A percentile compares a stretch with the other conserved stretches of the same genome.
These are phyloP conservation scores for Rhinolophus ferrumequinum DNA, from an alignment of 2,113 vertebrate species.

Conservation along the genomic window DNA sequence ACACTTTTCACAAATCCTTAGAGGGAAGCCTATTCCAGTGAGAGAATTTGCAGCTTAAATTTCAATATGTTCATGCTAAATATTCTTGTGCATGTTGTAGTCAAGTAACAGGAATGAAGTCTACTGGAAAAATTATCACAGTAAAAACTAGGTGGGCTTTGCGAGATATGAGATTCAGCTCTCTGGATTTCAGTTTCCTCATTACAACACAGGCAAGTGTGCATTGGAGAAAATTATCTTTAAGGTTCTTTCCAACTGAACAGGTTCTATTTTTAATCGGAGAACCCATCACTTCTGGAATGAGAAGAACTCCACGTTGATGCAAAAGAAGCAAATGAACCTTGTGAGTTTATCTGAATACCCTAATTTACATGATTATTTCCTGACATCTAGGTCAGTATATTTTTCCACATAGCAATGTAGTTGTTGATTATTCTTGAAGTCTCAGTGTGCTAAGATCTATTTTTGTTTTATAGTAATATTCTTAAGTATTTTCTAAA, in stretches of 20 bases:
- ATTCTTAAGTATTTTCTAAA: background rate
- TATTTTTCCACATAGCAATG: background rate
- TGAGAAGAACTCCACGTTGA: background rate
- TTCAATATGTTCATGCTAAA: background rate
- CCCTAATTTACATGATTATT: background rate
- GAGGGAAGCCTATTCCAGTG: background rate
- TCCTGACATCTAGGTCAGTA: background rate
- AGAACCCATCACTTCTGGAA: background rate
- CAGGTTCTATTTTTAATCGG: background rate
- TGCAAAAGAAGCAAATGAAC: background rate
- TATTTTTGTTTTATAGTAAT: conserved; percentile 5
- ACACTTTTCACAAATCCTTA: background rate
- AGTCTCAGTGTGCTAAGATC: background rate
- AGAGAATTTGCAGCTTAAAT: background rate
- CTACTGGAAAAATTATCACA: background rate
- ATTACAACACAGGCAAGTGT: background rate
- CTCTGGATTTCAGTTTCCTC: background rate
- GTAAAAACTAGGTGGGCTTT: background rate
- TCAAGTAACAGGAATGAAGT: background rate
- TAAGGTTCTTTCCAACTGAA: background rate
- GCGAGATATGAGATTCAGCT: background rate
- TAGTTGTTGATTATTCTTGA: background rate
- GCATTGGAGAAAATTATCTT: background rate
- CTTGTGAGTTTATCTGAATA: background rate
- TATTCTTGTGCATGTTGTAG: background rate